Evolutionary conservation across 2,888 invertebrate species (phyloP).

Genomic region (Lutraria lutraria): DNA sequence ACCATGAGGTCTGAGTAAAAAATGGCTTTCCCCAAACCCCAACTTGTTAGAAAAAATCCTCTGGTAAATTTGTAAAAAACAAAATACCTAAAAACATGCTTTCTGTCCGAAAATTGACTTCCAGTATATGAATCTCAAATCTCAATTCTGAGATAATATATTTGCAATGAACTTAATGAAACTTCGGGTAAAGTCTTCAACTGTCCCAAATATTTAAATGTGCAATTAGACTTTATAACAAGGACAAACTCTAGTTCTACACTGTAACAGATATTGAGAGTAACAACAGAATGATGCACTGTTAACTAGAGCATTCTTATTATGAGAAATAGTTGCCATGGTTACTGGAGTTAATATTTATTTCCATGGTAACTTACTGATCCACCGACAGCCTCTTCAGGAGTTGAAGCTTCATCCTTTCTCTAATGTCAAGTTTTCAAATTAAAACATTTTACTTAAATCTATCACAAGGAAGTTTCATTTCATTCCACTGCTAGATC

Average conservation of each 20-base stretch:
- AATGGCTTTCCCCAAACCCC: too few relatives aligned
- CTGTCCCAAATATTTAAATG: neutral
- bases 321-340: conserved; percentile 36
- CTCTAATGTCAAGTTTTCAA: conserved; percentile 34
- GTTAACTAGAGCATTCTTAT: conserved; percentile 31
- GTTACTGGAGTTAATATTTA: conserved; percentile 43
- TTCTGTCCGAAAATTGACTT: too few relatives aligned
- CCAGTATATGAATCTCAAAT: too few relatives aligned
- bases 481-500: too few relatives aligned
- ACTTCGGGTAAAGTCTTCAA: too few relatives aligned
- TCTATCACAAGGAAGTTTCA: too few relatives aligned
- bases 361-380: conserved; percentile 58
- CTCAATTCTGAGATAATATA: too few relatives aligned
- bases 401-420: conserved; percentile 7
- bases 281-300: conserved; percentile 36
- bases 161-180: too few relatives aligned
- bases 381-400: conserved; percentile 15
- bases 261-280: neutral
- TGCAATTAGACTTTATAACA: neutral
- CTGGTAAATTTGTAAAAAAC: too few relatives aligned
- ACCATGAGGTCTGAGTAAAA: too few relatives aligned
- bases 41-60: too few relatives aligned
- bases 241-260: neutral
- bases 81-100: too few relatives aligned
- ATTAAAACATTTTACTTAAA: neutral